Percentiles rank a stretch among this genome's conserved stretches.
Evolutionary conservation across 2,797 vertebrate genomes (phyloP).

Genomic region (Podarcis lilfordi): DNA sequence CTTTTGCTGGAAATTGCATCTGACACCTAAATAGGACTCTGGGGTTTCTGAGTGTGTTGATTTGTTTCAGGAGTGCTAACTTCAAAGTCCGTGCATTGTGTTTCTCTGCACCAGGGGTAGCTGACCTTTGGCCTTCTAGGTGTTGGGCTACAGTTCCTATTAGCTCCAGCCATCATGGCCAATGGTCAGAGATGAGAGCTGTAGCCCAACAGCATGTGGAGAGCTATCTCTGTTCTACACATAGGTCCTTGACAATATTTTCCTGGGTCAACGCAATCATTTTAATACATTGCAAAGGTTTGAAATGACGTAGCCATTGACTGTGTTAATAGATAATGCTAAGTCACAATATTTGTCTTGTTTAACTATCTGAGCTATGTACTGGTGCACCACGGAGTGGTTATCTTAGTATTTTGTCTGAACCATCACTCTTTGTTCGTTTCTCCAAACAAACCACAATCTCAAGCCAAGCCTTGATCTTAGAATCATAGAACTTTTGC

Average conservation of each 20-base stretch:
- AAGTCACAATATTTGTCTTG: too few relatives aligned
- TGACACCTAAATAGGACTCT: slow-evolving; percentile 18
- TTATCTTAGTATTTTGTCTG: too few relatives aligned
- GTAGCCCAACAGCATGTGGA: too few relatives aligned
- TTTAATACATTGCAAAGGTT: background rate
- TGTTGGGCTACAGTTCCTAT: background rate
- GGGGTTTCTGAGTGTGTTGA: background rate
- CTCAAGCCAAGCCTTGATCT: too few relatives aligned
- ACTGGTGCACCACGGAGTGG: too few relatives aligned
- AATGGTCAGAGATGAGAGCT: too few relatives aligned
- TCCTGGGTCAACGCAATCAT: background rate
- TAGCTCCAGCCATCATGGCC: too few relatives aligned
- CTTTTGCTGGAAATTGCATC: slow-evolving; percentile 17
- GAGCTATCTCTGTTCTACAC: background rate
- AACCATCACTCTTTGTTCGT: too few relatives aligned
- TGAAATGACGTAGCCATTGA: background rate
- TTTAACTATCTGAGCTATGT: too few relatives aligned
- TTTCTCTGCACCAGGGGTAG: background rate
- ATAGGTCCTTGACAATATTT: background rate
- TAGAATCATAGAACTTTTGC: too few relatives aligned
- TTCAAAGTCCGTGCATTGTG: background rate
- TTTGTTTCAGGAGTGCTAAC: background rate
- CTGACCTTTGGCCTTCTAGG: background rate
- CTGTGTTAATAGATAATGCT: too few relatives aligned
- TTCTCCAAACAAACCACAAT: too few relatives aligned